phyloP scores from a whole-genome alignment of 2,113 vertebrate genomes.

The Stegostoma tigrinum region DNA sequence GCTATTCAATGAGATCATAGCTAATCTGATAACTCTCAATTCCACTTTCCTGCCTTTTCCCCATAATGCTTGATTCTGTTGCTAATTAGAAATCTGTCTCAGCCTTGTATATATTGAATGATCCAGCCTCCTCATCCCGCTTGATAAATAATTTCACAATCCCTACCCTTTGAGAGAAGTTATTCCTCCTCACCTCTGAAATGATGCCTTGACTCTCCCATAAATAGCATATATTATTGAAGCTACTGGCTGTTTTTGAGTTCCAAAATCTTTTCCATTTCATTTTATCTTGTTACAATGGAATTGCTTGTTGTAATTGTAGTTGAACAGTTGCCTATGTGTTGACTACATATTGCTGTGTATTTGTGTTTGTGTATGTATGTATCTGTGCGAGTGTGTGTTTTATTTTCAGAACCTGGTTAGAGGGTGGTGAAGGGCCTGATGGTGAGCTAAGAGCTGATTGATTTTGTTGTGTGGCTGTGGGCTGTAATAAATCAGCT shows the following conservation, averaged over 20 bases:
- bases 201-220: too few relatives aligned
- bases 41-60: too few relatives aligned
- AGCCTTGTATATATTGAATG: too few relatives aligned
- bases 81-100: too few relatives aligned
- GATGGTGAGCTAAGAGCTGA: constrained; percentile 93
- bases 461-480: constrained; percentile 93
- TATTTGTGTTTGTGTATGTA: constrained; percentile 32
- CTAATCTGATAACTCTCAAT: too few relatives aligned
- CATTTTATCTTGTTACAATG: neutral
- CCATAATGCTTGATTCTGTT: too few relatives aligned
- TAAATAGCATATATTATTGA: neutral
- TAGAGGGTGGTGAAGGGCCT: constrained; percentile 83
- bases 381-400: constrained; percentile 39
- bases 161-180: too few relatives aligned
- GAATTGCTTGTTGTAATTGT: neutral
- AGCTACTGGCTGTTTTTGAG: neutral
- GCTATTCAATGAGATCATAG: too few relatives aligned
- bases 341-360: neutral
- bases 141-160: too few relatives aligned
- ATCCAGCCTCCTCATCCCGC: too few relatives aligned
- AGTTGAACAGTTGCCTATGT: neutral
- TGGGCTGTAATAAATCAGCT: constrained; percentile 90
- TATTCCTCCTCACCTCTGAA: too few relatives aligned
- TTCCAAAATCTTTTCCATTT: neutral
- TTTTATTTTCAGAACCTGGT: constrained; percentile 80